Evolutionary conservation across 2,113 vertebrate genomes (phyloP).

Genomic region (Oenanthe melanoleuca): DNA sequence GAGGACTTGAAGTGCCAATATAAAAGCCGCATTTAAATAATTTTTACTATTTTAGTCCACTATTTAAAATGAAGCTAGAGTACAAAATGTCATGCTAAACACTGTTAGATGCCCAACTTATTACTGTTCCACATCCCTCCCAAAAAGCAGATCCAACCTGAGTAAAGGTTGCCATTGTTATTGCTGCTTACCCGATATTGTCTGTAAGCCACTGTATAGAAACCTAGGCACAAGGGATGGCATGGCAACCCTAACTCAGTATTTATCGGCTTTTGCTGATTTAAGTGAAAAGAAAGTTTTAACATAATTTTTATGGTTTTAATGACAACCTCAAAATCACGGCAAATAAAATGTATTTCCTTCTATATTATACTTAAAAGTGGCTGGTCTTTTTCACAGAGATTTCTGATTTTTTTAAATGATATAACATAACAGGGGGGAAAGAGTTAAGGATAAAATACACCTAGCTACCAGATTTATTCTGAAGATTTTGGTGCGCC

Average conservation of each 20-base stretch:
- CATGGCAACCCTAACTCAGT: conserved; percentile 39
- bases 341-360: conserved; percentile 53
- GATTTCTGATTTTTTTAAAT: conserved; percentile 64
- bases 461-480: conserved; percentile 74
- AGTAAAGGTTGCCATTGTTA: conserved; percentile 44
- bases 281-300: conserved; percentile 14
- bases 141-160: conserved; percentile 7
- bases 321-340: conserved; percentile 63
- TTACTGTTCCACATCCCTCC: conserved; percentile 50
- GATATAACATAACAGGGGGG: conserved; percentile 31
- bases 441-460: conserved; percentile 56
- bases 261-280: conserved; percentile 20
- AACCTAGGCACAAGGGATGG: conserved; percentile 46
- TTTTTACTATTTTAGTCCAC: conserved; percentile 14
- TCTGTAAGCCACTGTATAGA: conserved; percentile 53
- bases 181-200: conserved; percentile 55
- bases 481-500: conserved; percentile 88
- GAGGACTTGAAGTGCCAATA: neutral
- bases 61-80: conserved; percentile 57
- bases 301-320: conserved; percentile 22
- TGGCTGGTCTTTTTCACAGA: conserved; percentile 63
- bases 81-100: conserved; percentile 8
- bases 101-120: conserved; percentile 52
- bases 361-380: conserved; percentile 51
- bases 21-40: neutral